Percentiles rank a stretch among this genome's conserved stretches.
Evolutionary conservation across 92 coral and sea anemone species (phyloP).

Genomic region (Heteractis magnifica): DNA sequence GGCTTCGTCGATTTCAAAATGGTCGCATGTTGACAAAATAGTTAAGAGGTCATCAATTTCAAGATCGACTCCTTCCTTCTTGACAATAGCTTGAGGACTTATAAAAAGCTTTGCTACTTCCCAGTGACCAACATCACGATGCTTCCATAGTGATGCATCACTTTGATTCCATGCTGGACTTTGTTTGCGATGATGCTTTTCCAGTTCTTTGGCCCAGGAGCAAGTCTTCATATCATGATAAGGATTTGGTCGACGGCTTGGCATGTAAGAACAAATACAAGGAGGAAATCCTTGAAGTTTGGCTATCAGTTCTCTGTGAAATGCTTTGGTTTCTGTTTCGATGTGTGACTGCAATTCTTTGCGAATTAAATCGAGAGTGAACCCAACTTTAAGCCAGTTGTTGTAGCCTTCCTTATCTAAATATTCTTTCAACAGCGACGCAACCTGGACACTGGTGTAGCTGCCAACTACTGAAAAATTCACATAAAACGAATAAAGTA

Average conservation of each 20-base stretch:
- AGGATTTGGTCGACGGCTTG: slow-evolving; percentile 41
- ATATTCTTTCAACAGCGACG: too few relatives aligned
- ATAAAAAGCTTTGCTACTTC: slow-evolving; percentile 67
- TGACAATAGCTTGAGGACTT: too few relatives aligned
- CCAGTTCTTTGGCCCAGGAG: slow-evolving; percentile 71
- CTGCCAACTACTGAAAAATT: too few relatives aligned
- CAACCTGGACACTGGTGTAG: too few relatives aligned
- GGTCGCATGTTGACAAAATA: too few relatives aligned
- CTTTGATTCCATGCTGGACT: slow-evolving; percentile 78
- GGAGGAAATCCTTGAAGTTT: slow-evolving; percentile 33
- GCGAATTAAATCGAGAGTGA: slow-evolving; percentile 54
- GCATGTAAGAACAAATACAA: slow-evolving; percentile 47
- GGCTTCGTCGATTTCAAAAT: too few relatives aligned
- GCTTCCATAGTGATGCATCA: slow-evolving; percentile 64
- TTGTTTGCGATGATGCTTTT: slow-evolving; percentile 29
- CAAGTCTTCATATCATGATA: slow-evolving; percentile 56
- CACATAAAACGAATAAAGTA: too few relatives aligned
- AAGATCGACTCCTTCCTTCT: too few relatives aligned
- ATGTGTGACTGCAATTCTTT: slow-evolving; percentile 63
- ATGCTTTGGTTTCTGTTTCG: slow-evolving; percentile 31
- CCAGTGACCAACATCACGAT: slow-evolving; percentile 73
- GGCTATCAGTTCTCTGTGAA: slow-evolving; percentile 37
- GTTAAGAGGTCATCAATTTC: too few relatives aligned
- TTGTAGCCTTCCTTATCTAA: slow-evolving; percentile 47
- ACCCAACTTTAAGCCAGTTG: slow-evolving; percentile 86